A percentile compares a stretch with the other conserved stretches of the same genome.
These are phyloP conservation scores for Tetragnatha montana DNA, from an alignment of 2,888 invertebrate species.

Conservation along the genomic window DNA sequence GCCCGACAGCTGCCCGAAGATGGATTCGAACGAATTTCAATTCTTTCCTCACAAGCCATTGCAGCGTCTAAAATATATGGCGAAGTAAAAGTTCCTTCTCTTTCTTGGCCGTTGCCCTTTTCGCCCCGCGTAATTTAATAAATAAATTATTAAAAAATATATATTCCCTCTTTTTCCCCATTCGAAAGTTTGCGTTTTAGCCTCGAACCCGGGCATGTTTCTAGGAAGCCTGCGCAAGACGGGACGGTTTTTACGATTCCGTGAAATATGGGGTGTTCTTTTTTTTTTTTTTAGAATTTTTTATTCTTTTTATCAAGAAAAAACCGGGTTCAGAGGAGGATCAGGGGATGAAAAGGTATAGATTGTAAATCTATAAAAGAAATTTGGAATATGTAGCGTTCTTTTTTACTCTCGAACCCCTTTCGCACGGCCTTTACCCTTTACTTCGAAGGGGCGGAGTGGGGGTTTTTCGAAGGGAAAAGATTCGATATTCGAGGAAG, in stretches of 20 bases:
- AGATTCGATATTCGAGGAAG: neutral
- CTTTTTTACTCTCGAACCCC: neutral
- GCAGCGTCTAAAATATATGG: neutral
- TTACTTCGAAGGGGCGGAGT: neutral
- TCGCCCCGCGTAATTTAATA: constrained; percentile 46
- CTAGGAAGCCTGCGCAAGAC: constrained; percentile 14
- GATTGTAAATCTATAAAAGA: constrained; percentile 26
- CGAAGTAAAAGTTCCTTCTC: constrained; percentile 3
- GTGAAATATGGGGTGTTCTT: constrained; percentile 21
- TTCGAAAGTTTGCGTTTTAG: neutral
- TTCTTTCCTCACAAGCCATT: neutral
- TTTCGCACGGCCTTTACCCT: neutral
- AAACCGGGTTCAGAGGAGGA: neutral
- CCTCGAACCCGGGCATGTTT: neutral
- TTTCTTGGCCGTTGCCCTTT: neutral
- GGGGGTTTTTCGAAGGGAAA: neutral
- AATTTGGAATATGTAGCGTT: constrained; percentile 9
- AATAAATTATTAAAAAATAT: constrained; percentile 46
- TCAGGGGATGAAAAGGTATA: constrained; percentile 25
- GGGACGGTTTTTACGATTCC: constrained; percentile 9
- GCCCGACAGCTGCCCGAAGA: constrained; percentile 32
- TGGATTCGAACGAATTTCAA: constrained; percentile 37
- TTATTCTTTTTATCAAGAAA: neutral
- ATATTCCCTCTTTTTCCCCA: neutral
- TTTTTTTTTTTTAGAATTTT: neutral